Percentiles rank a stretch among this genome's conserved stretches.
These are phyloP conservation scores for Podiceps cristatus DNA, from an alignment of 2,113 vertebrate species.

Conservation along the genomic window DNA sequence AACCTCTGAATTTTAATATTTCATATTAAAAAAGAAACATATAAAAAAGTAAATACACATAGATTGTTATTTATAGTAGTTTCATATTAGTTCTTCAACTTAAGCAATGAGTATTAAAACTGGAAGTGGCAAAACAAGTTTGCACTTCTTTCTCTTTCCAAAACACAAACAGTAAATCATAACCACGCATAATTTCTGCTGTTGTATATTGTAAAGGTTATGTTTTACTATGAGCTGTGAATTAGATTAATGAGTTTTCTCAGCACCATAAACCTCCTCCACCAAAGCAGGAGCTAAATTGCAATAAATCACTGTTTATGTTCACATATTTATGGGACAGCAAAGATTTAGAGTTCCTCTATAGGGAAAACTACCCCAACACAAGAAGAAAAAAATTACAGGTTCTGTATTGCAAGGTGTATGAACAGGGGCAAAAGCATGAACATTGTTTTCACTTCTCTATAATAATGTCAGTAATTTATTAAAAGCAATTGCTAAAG, in stretches of 20 bases:
- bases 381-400: conserved; percentile 68
- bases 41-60: conserved; percentile 4
- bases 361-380: conserved; percentile 64
- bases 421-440: conserved; percentile 48
- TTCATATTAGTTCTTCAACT: conserved; percentile 62
- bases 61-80: conserved; percentile 49
- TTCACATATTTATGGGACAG: conserved; percentile 75
- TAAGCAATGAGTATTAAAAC: conserved; percentile 71
- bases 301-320: conserved; percentile 80
- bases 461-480: conserved; percentile 63
- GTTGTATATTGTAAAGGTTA: conserved; percentile 81
- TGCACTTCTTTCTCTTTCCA: conserved; percentile 61
- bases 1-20: conserved; percentile 8
- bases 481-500: conserved; percentile 59
- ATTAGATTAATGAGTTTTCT: conserved; percentile 85
- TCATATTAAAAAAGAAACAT: conserved; percentile 11
- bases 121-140: conserved; percentile 56
- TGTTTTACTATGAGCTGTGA: conserved; percentile 79
- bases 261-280: conserved; percentile 77
- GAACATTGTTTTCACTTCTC: conserved; percentile 37
- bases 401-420: conserved; percentile 30
- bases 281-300: conserved; percentile 79
- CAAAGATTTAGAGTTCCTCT: conserved; percentile 74
- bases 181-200: conserved; percentile 72
- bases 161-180: conserved; percentile 77